Percentiles rank a stretch among this genome's conserved stretches.
These are phyloP conservation scores for Anolis apletophallus DNA, from an alignment of 2,797 vertebrate species.

Conservation along the genomic window DNA sequence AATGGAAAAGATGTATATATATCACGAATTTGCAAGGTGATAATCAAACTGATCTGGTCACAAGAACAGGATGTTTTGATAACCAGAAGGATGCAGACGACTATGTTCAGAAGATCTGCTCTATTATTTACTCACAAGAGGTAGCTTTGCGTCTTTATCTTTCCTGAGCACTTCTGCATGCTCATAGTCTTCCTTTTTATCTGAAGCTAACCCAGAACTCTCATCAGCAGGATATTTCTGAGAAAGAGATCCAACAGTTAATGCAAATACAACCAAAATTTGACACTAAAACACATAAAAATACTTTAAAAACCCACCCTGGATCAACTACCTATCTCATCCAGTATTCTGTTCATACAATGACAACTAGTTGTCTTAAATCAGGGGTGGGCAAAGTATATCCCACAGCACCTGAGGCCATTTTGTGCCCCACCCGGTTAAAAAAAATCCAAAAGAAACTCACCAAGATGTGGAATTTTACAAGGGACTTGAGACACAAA, in stretches of 20 bases:
- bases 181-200: slow-evolving; percentile 81
- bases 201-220: slow-evolving; percentile 76
- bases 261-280: neutral
- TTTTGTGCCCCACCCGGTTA: no score
- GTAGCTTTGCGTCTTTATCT: slow-evolving; percentile 76
- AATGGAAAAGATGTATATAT: neutral
- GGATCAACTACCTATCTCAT: no score
- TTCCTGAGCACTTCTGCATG: slow-evolving; percentile 80
- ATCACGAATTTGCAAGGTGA: neutral
- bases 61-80: neutral
- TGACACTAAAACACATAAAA: neutral
- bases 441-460: no score
- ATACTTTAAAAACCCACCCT: no score
- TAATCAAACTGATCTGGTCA: neutral
- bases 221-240: slow-evolving; percentile 82
- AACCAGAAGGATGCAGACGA: neutral
- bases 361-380: no score
- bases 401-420: no score
- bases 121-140: slow-evolving; percentile 79
- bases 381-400: no score
- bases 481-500: no score
- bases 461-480: no score
- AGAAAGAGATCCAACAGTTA: slow-evolving; percentile 19
- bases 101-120: neutral
- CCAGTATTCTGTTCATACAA: no score